phyloP scores from a whole-genome alignment of 1,140 invertebrate species.

The Telenomus remus region DNA sequence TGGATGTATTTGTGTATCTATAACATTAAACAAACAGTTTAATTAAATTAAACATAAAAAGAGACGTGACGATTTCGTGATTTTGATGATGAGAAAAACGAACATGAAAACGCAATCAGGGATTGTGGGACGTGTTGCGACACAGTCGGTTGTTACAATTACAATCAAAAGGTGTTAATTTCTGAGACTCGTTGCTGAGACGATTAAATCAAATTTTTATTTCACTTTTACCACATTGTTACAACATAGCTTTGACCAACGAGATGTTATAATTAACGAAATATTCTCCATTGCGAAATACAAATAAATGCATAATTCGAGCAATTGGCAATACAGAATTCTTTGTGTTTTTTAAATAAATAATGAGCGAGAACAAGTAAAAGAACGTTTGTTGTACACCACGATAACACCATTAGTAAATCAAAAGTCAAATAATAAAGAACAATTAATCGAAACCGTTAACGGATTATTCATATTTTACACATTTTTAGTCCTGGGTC shows the following conservation, averaged over 20 bases:
- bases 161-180: conserved; percentile 30
- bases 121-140: conserved; percentile 7
- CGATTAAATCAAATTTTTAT: conserved; percentile 19
- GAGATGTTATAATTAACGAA: too few relatives aligned
- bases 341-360: not conserved
- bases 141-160: conserved; percentile 1
- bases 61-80: not conserved
- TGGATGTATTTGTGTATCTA: conserved; percentile 81
- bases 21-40: conserved; percentile 37
- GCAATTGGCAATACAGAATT: not conserved
- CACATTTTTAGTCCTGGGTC: conserved; percentile 43
- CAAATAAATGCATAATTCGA: conserved; percentile 31
- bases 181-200: conserved; percentile 10
- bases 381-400: not conserved
- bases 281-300: conserved; percentile 5
- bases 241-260: conserved; percentile 14
- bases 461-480: conserved; percentile 43
- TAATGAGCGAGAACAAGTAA: not conserved
- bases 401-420: too few relatives aligned
- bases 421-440: too few relatives aligned
- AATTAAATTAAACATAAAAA: not conserved
- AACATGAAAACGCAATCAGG: conserved; percentile 9
- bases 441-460: conserved; percentile 37
- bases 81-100: not conserved
- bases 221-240: conserved; percentile 10